Conservation (phyloP, 2,797 vertebrate genomes). For the Moxostoma hubbsi region DNA sequence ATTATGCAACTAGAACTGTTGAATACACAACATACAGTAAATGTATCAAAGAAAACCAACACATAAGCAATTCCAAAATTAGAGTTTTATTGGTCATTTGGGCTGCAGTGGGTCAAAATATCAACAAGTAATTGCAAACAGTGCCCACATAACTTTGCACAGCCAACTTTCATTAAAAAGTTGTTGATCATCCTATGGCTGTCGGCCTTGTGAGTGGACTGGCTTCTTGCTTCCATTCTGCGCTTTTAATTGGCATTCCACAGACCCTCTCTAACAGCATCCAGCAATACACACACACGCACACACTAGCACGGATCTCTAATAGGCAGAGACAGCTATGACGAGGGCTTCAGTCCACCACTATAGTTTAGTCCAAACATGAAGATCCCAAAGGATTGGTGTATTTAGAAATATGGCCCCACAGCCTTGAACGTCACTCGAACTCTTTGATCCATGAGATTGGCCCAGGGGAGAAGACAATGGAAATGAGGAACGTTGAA, state of each 20-base stretch:
- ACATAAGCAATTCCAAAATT: constrained; percentile 59
- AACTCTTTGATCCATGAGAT: constrained; percentile 40
- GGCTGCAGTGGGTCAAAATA: constrained; percentile 57
- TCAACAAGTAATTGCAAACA: constrained; percentile 60
- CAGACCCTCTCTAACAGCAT: constrained; percentile 37
- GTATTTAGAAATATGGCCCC: constrained; percentile 32
- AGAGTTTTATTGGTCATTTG: constrained; percentile 64
- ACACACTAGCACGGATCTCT: constrained; percentile 23
- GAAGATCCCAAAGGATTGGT: constrained; percentile 29
- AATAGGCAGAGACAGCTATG: constrained; percentile 31
- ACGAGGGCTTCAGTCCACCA: constrained; percentile 33
- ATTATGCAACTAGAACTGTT: too few relatives aligned
- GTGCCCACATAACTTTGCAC: constrained; percentile 47
- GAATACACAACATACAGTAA: too few relatives aligned
- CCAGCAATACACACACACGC: constrained; percentile 31
- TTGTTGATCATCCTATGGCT: constrained; percentile 47
- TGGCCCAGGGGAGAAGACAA: constrained; percentile 40
- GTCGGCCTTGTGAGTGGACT: constrained; percentile 48
- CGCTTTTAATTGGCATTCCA: constrained; percentile 37
- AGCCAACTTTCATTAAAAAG: constrained; percentile 47
- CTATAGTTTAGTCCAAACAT: constrained; percentile 34
- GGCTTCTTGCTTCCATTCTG: constrained; percentile 6
- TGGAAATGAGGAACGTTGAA: constrained; percentile 33
- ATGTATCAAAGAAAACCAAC: constrained; percentile 43
- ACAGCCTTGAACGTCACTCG: constrained; percentile 5